Conservation (phyloP, 2,888 invertebrate species). For the Villa cingulata region DNA sequence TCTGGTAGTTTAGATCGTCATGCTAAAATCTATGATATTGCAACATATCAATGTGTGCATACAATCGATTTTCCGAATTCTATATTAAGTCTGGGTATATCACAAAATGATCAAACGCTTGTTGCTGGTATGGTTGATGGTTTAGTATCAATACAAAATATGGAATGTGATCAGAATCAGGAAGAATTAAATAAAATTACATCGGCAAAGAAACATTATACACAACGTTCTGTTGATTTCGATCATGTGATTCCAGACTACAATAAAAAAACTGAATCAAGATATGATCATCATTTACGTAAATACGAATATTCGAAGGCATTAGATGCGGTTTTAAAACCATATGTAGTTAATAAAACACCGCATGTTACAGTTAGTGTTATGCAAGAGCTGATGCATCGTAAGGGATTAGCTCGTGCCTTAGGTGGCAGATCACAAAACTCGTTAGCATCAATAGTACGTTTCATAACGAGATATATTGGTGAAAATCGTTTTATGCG, state of each 20-base stretch:
- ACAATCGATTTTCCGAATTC: conserved; percentile 84
- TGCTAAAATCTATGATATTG: conserved; percentile 82
- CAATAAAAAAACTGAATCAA: conserved; percentile 16
- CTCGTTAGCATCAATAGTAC: conserved; percentile 50
- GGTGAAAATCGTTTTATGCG: conserved; percentile 61
- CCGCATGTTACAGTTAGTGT: conserved; percentile 70
- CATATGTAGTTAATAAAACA: conserved; percentile 43
- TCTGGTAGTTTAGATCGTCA: conserved; percentile 88
- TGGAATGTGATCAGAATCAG: conserved; percentile 47
- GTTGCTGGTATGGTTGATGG: conserved; percentile 91
- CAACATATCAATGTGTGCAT: conserved; percentile 74
- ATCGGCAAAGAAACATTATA: conserved; percentile 4
- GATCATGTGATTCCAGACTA: conserved; percentile 42
- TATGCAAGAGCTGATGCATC: conserved; percentile 73
- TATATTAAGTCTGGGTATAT: conserved; percentile 69
- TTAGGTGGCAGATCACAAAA: conserved; percentile 57
- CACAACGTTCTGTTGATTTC: conserved; percentile 20
- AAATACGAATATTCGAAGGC: conserved; percentile 75
- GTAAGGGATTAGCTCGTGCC: conserved; percentile 63
- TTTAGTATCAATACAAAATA: conserved; percentile 69
- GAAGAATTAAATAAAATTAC: conserved; percentile 14
- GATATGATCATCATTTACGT: conserved; percentile 57
- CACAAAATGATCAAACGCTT: conserved; percentile 63
- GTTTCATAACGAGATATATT: conserved; percentile 61
- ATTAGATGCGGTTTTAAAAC: conserved; percentile 52